Conservation (phyloP, 2,888 invertebrate genomes). For the Biston stratarius region DNA sequence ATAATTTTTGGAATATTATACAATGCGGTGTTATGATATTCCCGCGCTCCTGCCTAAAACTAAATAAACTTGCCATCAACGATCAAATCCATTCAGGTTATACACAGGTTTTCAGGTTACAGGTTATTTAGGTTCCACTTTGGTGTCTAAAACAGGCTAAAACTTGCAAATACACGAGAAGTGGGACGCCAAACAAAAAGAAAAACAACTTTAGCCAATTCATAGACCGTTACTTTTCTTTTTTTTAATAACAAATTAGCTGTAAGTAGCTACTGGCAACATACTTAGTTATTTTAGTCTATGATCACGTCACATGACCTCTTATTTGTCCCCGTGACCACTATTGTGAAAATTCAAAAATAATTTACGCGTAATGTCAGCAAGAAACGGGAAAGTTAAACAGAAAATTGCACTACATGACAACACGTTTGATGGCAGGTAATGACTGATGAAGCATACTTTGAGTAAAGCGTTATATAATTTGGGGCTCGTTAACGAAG, state of each 20-base stretch:
- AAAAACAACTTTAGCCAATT: background rate
- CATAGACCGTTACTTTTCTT: background rate
- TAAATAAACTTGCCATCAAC: too few relatives aligned
- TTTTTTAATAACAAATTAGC: too few relatives aligned
- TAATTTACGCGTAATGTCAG: slow-evolving; percentile 81
- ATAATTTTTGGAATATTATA: too few relatives aligned
- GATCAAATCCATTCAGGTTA: too few relatives aligned
- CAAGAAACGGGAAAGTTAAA: slow-evolving; percentile 68
- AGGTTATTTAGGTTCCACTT: too few relatives aligned
- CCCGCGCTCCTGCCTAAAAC: too few relatives aligned
- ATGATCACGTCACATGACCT: slow-evolving; percentile 89
- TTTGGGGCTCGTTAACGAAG: slow-evolving; percentile 70
- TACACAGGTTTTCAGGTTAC: too few relatives aligned
- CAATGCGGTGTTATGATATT: too few relatives aligned
- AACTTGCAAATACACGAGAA: too few relatives aligned
- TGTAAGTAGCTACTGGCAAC: slow-evolving; percentile 18
- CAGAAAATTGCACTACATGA: slow-evolving; percentile 87
- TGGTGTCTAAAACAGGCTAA: too few relatives aligned
- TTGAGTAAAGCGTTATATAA: slow-evolving; percentile 70
- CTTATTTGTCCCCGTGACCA: slow-evolving; percentile 91
- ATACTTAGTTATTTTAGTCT: slow-evolving; percentile 56
- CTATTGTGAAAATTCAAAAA: slow-evolving; percentile 89
- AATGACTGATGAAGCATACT: slow-evolving; percentile 54
- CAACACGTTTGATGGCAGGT: slow-evolving; percentile 88
- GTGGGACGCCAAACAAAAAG: too few relatives aligned